Conservation (phyloP, 2,888 invertebrate genomes). For the Trissonchulus sp. region DNA sequence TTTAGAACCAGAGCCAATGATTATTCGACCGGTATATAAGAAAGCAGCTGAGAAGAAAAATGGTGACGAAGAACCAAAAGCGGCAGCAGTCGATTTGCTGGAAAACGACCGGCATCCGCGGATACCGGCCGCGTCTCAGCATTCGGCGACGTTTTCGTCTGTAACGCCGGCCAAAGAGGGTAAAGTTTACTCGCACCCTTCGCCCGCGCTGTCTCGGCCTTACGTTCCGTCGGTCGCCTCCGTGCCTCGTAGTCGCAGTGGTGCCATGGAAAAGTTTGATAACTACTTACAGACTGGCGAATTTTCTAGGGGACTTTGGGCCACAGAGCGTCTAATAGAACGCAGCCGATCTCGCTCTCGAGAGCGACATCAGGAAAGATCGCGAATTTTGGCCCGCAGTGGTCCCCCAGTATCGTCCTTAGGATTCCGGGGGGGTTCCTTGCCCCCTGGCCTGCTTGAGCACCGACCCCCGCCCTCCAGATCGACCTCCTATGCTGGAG, state of each 20-base stretch:
- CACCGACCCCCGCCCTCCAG: background rate
- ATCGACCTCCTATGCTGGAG: background rate
- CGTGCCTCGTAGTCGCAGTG: background rate
- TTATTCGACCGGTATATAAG: background rate
- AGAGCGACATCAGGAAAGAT: background rate
- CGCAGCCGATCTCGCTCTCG: background rate
- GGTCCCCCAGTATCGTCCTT: background rate
- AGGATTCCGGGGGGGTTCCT: background rate
- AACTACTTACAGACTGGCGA: background rate
- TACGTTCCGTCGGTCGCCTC: background rate
- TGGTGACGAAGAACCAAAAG: background rate
- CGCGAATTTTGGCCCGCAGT: background rate
- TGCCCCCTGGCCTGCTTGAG: background rate
- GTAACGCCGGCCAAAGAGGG: background rate
- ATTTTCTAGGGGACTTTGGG: background rate
- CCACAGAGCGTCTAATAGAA: background rate
- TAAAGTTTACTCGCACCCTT: background rate
- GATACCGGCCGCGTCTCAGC: background rate
- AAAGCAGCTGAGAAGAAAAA: background rate
- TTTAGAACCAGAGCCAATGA: background rate
- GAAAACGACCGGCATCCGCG: background rate
- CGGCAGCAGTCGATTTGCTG: background rate
- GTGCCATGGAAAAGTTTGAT: background rate
- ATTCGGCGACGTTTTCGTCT: background rate
- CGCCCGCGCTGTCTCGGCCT: background rate